phyloP scores from a whole-genome alignment of 1,140 invertebrate species.

The Anthonomus grandis region DNA sequence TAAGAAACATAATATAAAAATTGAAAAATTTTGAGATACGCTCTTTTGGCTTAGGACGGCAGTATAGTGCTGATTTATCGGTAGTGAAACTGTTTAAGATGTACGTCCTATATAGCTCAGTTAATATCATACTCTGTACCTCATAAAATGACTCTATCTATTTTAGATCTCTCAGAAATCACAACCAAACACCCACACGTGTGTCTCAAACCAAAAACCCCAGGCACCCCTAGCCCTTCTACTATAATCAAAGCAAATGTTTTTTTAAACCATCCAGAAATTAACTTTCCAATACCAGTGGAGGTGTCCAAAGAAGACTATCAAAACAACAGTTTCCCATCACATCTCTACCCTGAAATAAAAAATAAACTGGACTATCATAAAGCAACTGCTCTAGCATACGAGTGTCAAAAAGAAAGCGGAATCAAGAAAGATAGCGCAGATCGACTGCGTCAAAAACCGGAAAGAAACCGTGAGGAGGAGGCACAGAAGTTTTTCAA shows the following conservation, averaged over 20 bases:
- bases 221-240: constrained; percentile 11
- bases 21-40: too few relatives aligned
- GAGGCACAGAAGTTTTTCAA: constrained; percentile 43
- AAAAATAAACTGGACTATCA: constrained; percentile 41
- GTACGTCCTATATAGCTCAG: too few relatives aligned
- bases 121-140: too few relatives aligned
- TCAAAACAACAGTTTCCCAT: constrained; percentile 24
- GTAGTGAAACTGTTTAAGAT: too few relatives aligned
- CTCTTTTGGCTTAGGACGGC: too few relatives aligned
- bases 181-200: constrained; percentile 9
- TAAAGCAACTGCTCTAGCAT: constrained; percentile 36
- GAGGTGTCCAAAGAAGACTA: constrained; percentile 30
- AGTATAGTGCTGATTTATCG: too few relatives aligned
- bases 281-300: constrained; percentile 40
- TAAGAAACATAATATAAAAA: too few relatives aligned
- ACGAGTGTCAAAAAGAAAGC: constrained; percentile 24
- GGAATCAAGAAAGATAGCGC: constrained; percentile 16
- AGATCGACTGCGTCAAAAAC: constrained; percentile 30
- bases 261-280: constrained; percentile 41
- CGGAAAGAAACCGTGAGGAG: constrained; percentile 21
- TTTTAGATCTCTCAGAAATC: constrained; percentile 17
- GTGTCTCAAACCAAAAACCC: constrained; percentile 23
- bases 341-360: constrained; percentile 33
- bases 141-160: not conserved
- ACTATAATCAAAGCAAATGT: constrained; percentile 32